phyloP scores from a whole-genome alignment of 1,140 invertebrate species.

The Meloidogyne exigua region DNA sequence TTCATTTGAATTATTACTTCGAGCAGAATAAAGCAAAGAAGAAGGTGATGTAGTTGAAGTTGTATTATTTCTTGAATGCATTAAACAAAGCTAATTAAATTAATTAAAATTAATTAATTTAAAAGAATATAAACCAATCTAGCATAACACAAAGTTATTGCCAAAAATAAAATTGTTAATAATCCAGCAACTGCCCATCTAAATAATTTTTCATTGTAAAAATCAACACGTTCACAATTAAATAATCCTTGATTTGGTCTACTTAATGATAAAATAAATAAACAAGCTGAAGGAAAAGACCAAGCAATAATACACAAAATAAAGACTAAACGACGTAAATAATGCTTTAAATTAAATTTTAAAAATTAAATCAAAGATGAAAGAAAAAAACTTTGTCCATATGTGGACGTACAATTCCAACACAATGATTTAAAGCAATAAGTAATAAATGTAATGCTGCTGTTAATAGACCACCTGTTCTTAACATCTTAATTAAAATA shows the following conservation, averaged over 20 bases:
- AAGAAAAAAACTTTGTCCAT: not conserved
- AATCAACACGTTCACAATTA: constrained; percentile 41
- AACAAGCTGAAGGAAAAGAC: constrained; percentile 31
- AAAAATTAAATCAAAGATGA: not conserved
- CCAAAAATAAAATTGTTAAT: constrained; percentile 42
- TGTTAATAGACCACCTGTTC: constrained; percentile 47
- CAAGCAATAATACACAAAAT: constrained; percentile 39
- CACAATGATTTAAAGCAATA: constrained; percentile 50
- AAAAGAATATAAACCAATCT: constrained; percentile 30
- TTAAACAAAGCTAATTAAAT: constrained; percentile 12
- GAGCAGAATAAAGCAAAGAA: not conserved
- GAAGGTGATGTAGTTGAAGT: not conserved
- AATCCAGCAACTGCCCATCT: constrained; percentile 41
- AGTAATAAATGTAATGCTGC: constrained; percentile 50
- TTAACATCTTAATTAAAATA: constrained; percentile 39
- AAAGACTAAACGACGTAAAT: constrained; percentile 5
- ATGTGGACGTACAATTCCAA: constrained; percentile 44
- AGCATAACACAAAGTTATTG: constrained; percentile 44
- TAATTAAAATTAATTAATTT: not conserved
- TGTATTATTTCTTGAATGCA: constrained; percentile 13
- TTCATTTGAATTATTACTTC: not conserved
- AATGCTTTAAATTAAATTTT: constrained; percentile 4
- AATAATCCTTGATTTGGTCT: constrained; percentile 42
- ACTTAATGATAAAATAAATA: constrained; percentile 36
- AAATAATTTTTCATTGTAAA: constrained; percentile 47